These are phyloP conservation scores for Lonchura striata DNA, from an alignment of 2,113 vertebrate species.

Conservation along the genomic window DNA sequence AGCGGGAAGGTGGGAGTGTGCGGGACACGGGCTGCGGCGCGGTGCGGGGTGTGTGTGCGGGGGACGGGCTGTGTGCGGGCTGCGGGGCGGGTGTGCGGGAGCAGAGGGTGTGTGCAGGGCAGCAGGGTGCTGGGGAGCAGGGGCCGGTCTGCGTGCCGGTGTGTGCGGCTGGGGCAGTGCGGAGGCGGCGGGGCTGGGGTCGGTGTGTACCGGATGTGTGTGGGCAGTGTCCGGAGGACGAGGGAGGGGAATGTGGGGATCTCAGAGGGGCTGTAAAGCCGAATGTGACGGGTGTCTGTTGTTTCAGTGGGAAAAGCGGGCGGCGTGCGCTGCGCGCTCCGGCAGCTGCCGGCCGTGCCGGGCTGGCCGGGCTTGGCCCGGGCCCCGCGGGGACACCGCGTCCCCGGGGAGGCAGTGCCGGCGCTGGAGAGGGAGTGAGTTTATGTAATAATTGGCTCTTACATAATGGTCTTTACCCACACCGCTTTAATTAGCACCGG, in stretches of 20 bases:
- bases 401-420: not conserved
- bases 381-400: not conserved
- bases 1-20: not conserved
- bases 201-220: not conserved
- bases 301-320: fast-evolving
- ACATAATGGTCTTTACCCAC: not conserved
- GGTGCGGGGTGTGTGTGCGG: not conserved
- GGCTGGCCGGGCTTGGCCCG: not conserved
- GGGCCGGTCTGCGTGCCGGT: not conserved
- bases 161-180: not conserved
- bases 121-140: not conserved
- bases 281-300: fast-evolving
- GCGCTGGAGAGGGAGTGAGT: not conserved
- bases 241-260: not conserved
- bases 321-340: fast-evolving
- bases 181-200: not conserved
- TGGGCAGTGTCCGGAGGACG: not conserved
- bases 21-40: not conserved
- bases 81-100: not conserved
- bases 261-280: not conserved
- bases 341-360: not conserved
- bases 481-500: not conserved
- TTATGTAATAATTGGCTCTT: not conserved
- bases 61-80: not conserved
- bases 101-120: not conserved